phyloP scores from a whole-genome alignment of 2,797 vertebrate species.

The Rhinophrynus dorsalis region DNA sequence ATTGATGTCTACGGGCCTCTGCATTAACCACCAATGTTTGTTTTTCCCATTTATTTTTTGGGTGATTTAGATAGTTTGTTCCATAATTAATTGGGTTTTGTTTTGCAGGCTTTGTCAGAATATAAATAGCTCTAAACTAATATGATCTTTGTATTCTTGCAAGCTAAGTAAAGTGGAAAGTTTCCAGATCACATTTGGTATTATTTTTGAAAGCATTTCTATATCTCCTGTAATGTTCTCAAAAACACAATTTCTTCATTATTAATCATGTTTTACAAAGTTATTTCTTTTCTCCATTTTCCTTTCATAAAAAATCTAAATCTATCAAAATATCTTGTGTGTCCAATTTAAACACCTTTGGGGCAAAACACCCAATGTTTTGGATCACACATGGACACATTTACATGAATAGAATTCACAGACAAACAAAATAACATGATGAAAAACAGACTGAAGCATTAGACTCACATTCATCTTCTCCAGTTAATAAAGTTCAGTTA shows the following conservation, averaged over 20 bases:
- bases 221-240: no score
- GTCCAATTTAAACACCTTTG: background rate
- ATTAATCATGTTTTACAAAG: no score
- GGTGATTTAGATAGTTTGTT: background rate
- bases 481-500: no score
- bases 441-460: constrained; percentile 19
- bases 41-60: no score
- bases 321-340: background rate
- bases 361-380: background rate
- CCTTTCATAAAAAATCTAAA: no score
- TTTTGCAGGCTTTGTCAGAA: background rate
- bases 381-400: background rate
- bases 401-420: constrained; percentile 14
- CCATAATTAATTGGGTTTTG: no score
- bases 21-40: no score
- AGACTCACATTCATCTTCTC: no score
- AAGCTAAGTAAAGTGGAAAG: background rate
- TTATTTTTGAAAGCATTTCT: no score
- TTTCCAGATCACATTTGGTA: background rate
- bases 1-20: no score
- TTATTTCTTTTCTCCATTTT: no score
- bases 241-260: no score
- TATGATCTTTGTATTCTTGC: background rate
- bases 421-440: constrained; percentile 9
- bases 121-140: background rate